phyloP scores from a whole-genome alignment of 2,797 vertebrate genomes.

The Perodicticus potto region DNA sequence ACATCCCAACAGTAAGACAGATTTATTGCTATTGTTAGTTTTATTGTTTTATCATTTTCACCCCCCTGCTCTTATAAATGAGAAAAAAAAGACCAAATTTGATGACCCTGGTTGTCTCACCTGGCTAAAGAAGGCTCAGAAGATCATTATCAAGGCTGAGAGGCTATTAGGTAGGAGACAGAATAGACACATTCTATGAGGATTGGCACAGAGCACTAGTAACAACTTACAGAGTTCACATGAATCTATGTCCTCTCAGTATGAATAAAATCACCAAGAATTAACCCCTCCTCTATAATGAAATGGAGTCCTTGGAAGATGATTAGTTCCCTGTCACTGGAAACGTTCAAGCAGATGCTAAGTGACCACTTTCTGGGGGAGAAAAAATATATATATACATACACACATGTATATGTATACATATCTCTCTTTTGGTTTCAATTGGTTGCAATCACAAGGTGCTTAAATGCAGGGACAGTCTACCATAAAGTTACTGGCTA shows the following conservation, averaged over 20 bases:
- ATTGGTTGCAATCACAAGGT: neutral
- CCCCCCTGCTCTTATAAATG: neutral
- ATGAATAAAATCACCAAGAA: constrained; percentile 7
- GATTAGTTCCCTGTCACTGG: neutral
- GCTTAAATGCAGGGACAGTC: neutral
- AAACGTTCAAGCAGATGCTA: neutral
- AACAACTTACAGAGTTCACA: neutral
- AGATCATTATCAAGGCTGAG: neutral
- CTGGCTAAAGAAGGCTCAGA: neutral
- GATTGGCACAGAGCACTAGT: neutral
- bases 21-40: neutral
- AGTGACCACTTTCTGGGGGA: neutral
- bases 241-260: constrained; percentile 25
- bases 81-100: neutral
- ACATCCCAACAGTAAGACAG: neutral
- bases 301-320: neutral
- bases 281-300: neutral
- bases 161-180: neutral
- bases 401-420: too few relatives aligned
- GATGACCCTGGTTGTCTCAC: neutral
- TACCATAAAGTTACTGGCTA: neutral
- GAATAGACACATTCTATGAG: constrained; percentile 6
- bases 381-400: neutral
- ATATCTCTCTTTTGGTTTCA: neutral
- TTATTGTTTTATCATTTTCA: neutral